phyloP scores from a whole-genome alignment of 2,797 vertebrate genomes.

The Onychomys arenicola region DNA sequence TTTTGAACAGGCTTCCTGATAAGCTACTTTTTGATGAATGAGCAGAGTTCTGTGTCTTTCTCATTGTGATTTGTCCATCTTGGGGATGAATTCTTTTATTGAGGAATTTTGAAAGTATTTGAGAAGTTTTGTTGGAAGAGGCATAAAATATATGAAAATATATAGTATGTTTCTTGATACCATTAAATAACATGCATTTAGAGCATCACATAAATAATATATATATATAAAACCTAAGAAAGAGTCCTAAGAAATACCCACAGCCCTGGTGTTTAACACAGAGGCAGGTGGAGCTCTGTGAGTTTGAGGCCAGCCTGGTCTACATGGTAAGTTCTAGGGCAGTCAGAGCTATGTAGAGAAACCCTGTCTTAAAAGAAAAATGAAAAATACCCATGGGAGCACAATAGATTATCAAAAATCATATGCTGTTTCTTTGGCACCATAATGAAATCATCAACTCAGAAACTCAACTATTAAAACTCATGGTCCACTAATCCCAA shows the following conservation, averaged over 20 bases:
- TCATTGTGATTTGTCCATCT: not conserved
- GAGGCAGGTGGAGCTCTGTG: not conserved
- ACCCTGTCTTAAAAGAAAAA: not conserved
- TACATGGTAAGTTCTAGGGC: not conserved
- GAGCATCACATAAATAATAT: too few species aligned
- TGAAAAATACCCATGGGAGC: not conserved
- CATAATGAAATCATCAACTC: slow-evolving; percentile 54
- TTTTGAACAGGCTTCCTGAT: slow-evolving; percentile 6
- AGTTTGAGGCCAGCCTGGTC: not conserved
- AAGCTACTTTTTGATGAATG: not conserved
- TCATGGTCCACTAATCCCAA: slow-evolving; percentile 30
- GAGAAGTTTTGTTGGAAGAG: slow-evolving; percentile 9
- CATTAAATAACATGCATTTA: slow-evolving; percentile 21
- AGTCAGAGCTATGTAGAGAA: not conserved
- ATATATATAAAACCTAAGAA: slow-evolving; percentile 15
- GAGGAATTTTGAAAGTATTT: slow-evolving; percentile 38
- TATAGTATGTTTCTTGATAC: not conserved
- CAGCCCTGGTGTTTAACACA: not conserved
- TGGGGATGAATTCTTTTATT: not conserved
- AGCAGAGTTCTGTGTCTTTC: not conserved
- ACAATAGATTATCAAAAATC: slow-evolving; percentile 51
- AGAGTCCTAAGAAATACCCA: slow-evolving; percentile 25
- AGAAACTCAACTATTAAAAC: slow-evolving; percentile 41
- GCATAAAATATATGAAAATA: not conserved
- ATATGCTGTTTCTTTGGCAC: slow-evolving; percentile 39